Evolutionary conservation across 1,140 invertebrate genomes (phyloP).

Genomic region (Brachionus plicatilis): DNA sequence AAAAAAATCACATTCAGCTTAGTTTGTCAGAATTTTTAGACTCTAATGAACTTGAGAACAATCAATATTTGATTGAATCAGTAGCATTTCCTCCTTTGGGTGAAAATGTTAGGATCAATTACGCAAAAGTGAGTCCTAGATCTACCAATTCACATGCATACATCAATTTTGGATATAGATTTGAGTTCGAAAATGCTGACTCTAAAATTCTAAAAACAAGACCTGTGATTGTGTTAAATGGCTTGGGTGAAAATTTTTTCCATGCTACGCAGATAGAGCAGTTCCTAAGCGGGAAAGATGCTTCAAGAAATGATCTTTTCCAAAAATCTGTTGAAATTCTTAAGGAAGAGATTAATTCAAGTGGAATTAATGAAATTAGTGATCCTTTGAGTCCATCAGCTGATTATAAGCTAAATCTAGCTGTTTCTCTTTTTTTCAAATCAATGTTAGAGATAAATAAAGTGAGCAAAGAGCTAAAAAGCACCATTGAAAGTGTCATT

Average conservation of each 20-base stretch:
- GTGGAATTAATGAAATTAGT: not conserved
- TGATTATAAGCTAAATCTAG: not conserved
- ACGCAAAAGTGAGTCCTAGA: conserved; percentile 21
- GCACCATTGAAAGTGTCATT: not conserved
- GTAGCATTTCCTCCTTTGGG: not conserved
- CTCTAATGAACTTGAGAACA: not conserved
- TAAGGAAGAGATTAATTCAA: not conserved
- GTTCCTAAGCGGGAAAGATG: not conserved
- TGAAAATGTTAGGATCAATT: not conserved
- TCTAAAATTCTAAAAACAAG: not conserved
- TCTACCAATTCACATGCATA: conserved; percentile 29
- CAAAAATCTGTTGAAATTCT: conserved; percentile 2
- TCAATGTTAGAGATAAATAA: not conserved
- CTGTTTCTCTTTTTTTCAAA: not conserved
- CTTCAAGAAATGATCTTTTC: not conserved
- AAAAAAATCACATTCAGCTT: not conserved
- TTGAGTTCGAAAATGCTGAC: not conserved
- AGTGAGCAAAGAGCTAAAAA: not conserved
- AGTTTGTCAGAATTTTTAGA: conserved; percentile 9
- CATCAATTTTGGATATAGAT: conserved; percentile 14
- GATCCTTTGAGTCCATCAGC: not conserved
- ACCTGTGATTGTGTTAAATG: conserved; percentile 10
- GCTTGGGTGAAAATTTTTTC: not conserved
- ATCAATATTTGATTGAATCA: conserved; percentile 7
- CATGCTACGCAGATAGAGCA: not conserved